Evolutionary conservation across 23 tunicate genomes (phyloP).

Genomic region (Ascidia mentula): DNA sequence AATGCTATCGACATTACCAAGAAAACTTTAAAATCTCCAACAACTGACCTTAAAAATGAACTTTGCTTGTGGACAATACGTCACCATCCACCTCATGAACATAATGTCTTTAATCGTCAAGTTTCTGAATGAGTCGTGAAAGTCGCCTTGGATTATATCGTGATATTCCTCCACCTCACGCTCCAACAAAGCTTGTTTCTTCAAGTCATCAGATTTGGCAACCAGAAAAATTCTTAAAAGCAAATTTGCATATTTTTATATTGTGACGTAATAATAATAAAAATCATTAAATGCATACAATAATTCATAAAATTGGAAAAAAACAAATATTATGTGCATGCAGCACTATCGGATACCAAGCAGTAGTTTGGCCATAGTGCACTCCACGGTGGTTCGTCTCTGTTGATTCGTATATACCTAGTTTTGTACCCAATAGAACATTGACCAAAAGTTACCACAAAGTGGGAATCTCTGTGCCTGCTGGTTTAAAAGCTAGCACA

Average conservation of each 20-base stretch:
- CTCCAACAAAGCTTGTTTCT: constrained; percentile 72
- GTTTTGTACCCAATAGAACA: no score
- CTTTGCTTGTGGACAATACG: constrained; percentile 89
- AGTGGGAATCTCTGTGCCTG: no score
- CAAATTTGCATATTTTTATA: background rate
- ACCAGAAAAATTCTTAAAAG: constrained; percentile 81
- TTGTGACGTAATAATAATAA: background rate
- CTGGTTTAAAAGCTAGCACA: no score
- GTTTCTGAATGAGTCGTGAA: constrained; percentile 94
- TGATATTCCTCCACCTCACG: constrained; percentile 77
- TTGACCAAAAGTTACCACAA: no score
- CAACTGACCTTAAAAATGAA: constrained; percentile 99
- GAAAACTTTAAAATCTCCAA: no score
- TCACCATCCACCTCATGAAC: constrained; percentile 97
- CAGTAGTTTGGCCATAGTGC: no score
- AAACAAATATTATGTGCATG: no score
- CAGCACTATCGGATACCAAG: no score
- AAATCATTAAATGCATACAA: background rate
- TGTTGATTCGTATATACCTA: no score
- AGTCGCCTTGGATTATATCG: constrained; percentile 98
- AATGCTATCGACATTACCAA: no score
- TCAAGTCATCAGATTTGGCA: constrained; percentile 45
- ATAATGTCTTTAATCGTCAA: constrained; percentile 97
- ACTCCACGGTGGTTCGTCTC: no score
- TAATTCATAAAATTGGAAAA: background rate